Base-by-base conservation (phyloP, 2,888 invertebrate genomes). In the Andrena flavipes region DNA sequence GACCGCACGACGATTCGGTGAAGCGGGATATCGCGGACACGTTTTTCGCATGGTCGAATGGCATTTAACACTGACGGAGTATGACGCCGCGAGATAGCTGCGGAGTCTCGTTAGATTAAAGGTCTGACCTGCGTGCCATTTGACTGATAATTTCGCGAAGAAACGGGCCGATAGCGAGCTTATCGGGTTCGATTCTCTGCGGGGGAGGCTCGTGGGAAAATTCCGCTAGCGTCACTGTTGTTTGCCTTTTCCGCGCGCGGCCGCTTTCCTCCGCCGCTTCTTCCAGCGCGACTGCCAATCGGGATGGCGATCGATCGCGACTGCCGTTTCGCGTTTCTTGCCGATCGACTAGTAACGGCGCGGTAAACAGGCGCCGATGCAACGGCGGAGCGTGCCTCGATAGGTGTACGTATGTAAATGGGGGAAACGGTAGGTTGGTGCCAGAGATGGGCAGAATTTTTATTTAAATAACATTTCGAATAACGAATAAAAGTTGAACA, bases 201-300 rank as follows among this genome's bases (percentile, higher is more conserved):
- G 81, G 88, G 89, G 85, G 85, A 84, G 83, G 78, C 33, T 77
- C 80, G 81, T 68, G 88, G 89, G 71, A 56, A 89, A 88, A 89
- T 89, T 89, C 89, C 89, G 87, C 59, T 84, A n/a, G 54, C 20
- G 60, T 13, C 60, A 48, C 62, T 80, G 33, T 23, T 73, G 60
- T 29, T 42, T 62, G n/a, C 26, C 49, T 13, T 63, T 49, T 49
- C 8, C 4, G 13, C 20, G 13, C 20, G 33, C 29, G 16, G 4
- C 29, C 20, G 16, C 20, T 56, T 56, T 56, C 3, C 26, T 6
- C 33, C 30, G 26, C 10, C 8, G 16, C 49, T 23, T 33, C 33
- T 20, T 10, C 23, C 1, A 29, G 1, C 10, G 3, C 33, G 42
- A 42, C 23, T 30, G 6, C 2, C 3, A 54, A 72, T 54, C n/a